Conservation (phyloP, 37 sponge, comb jelly and placozoan genomes). For the Diacarnus erythraeanus region DNA sequence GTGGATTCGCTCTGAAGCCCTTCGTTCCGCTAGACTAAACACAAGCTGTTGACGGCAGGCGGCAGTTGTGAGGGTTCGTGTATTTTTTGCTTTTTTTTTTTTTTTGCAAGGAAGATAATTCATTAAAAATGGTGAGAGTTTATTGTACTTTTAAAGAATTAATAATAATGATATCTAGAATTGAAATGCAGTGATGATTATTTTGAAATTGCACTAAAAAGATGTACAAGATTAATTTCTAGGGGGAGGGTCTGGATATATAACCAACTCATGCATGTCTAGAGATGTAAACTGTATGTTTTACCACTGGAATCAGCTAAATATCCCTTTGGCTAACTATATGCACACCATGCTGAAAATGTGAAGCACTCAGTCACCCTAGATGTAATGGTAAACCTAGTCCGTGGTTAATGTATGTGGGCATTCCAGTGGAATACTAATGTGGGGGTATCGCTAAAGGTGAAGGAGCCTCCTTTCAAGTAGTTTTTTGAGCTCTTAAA, state of each 20-base stretch:
- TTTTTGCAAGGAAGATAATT: not conserved
- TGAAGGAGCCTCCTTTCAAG: too few relatives aligned
- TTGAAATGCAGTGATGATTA: not conserved
- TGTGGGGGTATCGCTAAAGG: too few relatives aligned
- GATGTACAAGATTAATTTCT: not conserved
- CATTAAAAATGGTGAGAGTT: not conserved
- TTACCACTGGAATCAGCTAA: too few relatives aligned
- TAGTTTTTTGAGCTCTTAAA: too few relatives aligned
- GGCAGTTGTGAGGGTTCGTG: slow-evolving; percentile 4
- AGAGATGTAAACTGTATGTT: not conserved
- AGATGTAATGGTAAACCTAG: too few relatives aligned
- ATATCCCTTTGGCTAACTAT: too few relatives aligned
- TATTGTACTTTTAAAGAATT: too few relatives aligned
- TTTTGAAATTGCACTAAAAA: not conserved
- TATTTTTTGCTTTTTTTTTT: not conserved
- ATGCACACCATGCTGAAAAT: too few relatives aligned
- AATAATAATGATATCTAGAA: too few relatives aligned
- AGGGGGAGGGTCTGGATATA: slow-evolving; percentile 20
- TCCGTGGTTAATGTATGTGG: too few relatives aligned
- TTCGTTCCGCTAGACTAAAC: not conserved
- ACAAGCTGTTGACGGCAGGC: not conserved
- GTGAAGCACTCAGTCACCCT: too few relatives aligned
- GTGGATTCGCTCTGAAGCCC: not conserved
- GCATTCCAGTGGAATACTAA: too few relatives aligned
- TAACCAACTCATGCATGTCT: slow-evolving; percentile 1